Conservation (phyloP, 2,888 invertebrate genomes). For the Platycnemis pennipes region DNA sequence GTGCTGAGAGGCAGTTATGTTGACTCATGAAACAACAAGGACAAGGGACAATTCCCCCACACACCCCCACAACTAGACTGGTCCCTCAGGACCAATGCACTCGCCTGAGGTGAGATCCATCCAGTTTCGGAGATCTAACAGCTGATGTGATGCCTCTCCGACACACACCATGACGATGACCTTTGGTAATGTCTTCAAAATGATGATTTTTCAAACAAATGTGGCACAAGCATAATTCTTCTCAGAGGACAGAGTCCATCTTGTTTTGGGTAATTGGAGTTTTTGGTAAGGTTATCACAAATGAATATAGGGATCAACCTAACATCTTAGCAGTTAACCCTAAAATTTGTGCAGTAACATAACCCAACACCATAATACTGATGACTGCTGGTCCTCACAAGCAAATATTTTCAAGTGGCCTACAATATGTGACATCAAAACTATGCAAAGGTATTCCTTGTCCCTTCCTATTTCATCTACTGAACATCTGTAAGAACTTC, state of each 20-base stretch:
- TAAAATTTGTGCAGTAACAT: not conserved
- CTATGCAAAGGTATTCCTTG: not conserved
- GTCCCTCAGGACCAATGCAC: slow-evolving; percentile 55
- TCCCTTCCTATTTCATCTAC: not conserved
- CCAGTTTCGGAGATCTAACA: slow-evolving; percentile 49
- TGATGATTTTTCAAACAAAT: slow-evolving; percentile 41
- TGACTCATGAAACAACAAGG: slow-evolving; percentile 47
- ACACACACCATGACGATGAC: slow-evolving; percentile 53
- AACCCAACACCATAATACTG: not conserved
- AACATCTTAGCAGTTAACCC: not conserved
- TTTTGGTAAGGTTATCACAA: slow-evolving; percentile 41
- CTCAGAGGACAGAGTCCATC: slow-evolving; percentile 56
- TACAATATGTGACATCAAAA: not conserved
- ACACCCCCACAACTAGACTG: slow-evolving; percentile 64
- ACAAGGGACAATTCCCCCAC: slow-evolving; percentile 59
- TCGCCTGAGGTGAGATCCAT: slow-evolving; percentile 64
- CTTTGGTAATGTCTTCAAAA: slow-evolving; percentile 52
- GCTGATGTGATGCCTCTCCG: slow-evolving; percentile 49
- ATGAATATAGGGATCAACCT: not conserved
- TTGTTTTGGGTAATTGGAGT: slow-evolving; percentile 41
- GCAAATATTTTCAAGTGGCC: not conserved
- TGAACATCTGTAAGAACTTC: not conserved
- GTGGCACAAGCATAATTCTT: slow-evolving; percentile 47
- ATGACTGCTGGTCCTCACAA: not conserved
- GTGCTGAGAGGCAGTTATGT: slow-evolving; percentile 56